Base-by-base conservation (phyloP, 2,113 vertebrate species). In the Megaptera novaeangliae region DNA sequence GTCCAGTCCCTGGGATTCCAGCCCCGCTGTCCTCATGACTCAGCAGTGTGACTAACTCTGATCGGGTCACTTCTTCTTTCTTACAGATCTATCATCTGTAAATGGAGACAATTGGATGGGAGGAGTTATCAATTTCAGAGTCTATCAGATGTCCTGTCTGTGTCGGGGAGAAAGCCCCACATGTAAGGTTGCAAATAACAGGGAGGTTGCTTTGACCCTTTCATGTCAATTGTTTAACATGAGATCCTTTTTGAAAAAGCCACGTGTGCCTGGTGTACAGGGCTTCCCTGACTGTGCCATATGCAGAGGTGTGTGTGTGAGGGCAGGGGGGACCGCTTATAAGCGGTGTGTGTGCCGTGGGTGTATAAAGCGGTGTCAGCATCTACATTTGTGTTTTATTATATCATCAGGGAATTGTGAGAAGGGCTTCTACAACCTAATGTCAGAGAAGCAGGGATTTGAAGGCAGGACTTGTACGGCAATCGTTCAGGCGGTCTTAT, bases 81-180 rank as follows among this genome's bases (percentile, higher is more conserved):
- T 55, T 82, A 72, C 10, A 11, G 20, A 49, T 88, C 17, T 46
- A 15, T n/a, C 9, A 8, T 44, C 34, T 31, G 25, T 52, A 25
- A n/a, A 72, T 85, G 23, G 55, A 72, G 29, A 49, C 49, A 9
- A 3, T 3, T 18, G 44, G n/a, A 31, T 91, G 41, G 41, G 49
- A 25, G 14, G 36, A 20, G 5, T 34, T 34, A 10, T 1, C 59
- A 1, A 25, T 59, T 21, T 25, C 36, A 77, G 71, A 49, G 39
- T 8, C 64, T 12, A 0, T 4, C 44, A 72, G 31, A 2, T 52
- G 34, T 6, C 64, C 27, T 44, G 0, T 27, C 31, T 52, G 27
- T 6, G 0, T 0, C 3, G 4, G 29, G 18, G 31, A 72, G 61
- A 12, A 6, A 18, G 29, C 9, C 17, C 31, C 1, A 0, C 1